Conservation (phyloP, 2,797 vertebrate genomes). For the Sitta carolinensis region DNA sequence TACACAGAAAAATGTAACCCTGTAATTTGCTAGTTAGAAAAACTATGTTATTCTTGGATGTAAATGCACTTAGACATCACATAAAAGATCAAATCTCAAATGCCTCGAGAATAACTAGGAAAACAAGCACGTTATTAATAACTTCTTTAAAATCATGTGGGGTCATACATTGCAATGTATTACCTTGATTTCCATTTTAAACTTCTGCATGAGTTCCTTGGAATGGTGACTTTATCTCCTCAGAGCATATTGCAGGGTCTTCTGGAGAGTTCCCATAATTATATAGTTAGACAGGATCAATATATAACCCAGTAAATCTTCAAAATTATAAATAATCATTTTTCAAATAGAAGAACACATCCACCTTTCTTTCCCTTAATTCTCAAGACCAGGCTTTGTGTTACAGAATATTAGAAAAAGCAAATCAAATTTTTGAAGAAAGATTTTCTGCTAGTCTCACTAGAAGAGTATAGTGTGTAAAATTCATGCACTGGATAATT, state of each 20-base stretch:
- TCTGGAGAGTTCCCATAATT: background rate
- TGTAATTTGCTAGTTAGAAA: background rate
- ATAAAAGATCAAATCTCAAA: background rate
- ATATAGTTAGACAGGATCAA: background rate
- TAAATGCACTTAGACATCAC: background rate
- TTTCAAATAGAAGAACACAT: background rate
- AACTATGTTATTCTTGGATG: background rate
- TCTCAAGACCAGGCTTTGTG: background rate
- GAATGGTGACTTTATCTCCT: background rate
- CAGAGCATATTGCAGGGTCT: background rate
- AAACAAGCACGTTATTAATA: background rate
- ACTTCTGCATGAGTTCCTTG: background rate
- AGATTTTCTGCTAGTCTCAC: background rate
- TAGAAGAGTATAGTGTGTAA: background rate
- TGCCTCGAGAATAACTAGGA: background rate
- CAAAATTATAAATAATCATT: background rate
- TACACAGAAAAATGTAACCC: background rate
- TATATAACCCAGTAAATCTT: background rate
- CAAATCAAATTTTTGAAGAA: background rate
- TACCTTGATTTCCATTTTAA: constrained; percentile 8
- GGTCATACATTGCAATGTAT: background rate
- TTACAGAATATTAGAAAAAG: background rate
- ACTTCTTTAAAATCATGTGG: background rate
- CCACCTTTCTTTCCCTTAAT: background rate
- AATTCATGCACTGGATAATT: background rate